Base-by-base conservation (phyloP, 2,888 invertebrate genomes). In the Microctonus brassicae region DNA sequence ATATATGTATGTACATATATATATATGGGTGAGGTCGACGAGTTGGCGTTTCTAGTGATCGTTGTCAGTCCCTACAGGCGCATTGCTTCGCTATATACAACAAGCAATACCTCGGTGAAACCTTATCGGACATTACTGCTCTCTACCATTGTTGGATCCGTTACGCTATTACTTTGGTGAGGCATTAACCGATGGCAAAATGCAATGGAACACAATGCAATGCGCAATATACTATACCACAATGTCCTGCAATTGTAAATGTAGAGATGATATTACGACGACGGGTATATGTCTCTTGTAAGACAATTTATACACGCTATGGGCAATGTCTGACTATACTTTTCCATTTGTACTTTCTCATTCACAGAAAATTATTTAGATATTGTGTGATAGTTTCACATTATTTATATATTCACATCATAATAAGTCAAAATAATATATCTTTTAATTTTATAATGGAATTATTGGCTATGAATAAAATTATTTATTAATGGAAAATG, bases 41-140 rank as follows among this genome's bases (percentile, higher is more conserved):
- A 68, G 47, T 66, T 66, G 26, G 52, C 52, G 33, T 68, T 60
- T 52, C 52, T 47, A 58, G 33, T 22, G 60, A 68, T 60, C 29
- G 60, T 60, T 47, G 58, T 58, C 58, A 58, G 58, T 58, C 33
- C 33, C 58, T 58, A 17, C 58, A 58, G 58, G 58, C 58, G 17
- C 47, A 26, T 42, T 57, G 57, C 55, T 20, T 67, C 24, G 13
- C 29, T 42, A 42, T 42, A 55, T 24, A 29, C 26, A 11, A 2
- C 29, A 26, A 29, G 24, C 57, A 26, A 58, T 33, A 58, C 20
- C 17, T 52, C 60, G 13, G 33, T 33, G 33, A 33, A 60, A 58
- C 22, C 47, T 60, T 60, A 68, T 68, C 60, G 52, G 47, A 60
- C 26, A 52, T 13, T 63, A 42, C 29, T 26, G 26, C 20, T 7